Percentiles rank a stretch among this genome's conserved stretches.
Evolutionary conservation across 2,888 invertebrate species (phyloP).

Genomic region (Galeruca laticollis): DNA sequence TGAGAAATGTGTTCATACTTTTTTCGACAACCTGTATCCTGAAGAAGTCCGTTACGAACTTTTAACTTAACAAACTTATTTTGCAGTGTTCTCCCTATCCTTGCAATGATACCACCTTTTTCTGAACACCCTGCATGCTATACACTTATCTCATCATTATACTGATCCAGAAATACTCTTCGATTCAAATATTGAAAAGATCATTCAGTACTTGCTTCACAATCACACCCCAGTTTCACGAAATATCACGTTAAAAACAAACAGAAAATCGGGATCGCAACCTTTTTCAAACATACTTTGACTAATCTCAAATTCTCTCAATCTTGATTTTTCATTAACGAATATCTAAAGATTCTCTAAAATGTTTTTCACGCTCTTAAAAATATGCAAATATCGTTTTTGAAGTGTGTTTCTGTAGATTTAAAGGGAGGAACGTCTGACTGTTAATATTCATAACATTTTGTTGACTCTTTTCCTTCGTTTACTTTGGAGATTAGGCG

Average conservation of each 20-base stretch:
- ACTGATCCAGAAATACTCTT: no score
- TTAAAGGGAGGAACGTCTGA: background rate
- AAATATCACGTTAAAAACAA: background rate
- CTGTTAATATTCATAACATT: conserved; percentile 10
- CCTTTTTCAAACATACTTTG: background rate
- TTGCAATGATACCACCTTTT: no score
- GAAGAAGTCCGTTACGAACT: no score
- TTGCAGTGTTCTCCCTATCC: no score
- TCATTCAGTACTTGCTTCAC: background rate
- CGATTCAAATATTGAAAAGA: background rate
- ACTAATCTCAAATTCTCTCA: background rate
- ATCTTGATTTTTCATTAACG: conserved; percentile 7
- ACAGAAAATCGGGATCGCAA: background rate
- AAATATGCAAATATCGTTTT: conserved; percentile 6
- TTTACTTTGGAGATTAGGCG: background rate
- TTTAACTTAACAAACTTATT: no score
- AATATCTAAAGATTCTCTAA: background rate
- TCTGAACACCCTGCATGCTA: no score
- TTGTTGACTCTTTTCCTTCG: conserved; percentile 9
- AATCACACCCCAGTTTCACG: background rate
- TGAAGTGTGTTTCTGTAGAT: background rate
- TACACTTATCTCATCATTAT: no score
- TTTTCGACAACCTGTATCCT: no score
- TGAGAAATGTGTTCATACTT: no score
- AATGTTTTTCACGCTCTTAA: background rate